Percentiles rank a stretch among this genome's conserved stretches.
Evolutionary conservation across 1,140 invertebrate genomes (phyloP).

Genomic region (Psilanteris sp.): DNA sequence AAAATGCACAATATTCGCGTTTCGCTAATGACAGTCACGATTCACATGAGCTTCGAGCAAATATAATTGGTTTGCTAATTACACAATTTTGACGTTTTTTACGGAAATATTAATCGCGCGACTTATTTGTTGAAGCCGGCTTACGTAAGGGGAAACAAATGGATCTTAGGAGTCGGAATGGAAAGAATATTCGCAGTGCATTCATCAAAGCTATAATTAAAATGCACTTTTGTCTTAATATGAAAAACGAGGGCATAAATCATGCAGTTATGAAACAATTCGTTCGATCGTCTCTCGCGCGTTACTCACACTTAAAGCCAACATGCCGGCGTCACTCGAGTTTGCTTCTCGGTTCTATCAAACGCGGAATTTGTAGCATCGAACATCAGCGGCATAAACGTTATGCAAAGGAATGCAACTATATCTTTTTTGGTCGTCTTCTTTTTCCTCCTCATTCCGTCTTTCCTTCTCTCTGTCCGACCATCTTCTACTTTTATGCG

Average conservation of each 20-base stretch:
- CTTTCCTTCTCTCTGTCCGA: conserved; percentile 21
- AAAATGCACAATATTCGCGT: too few relatives aligned
- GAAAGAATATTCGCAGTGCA: conserved; percentile 30
- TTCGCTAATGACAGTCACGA: too few relatives aligned
- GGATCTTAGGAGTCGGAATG: conserved; percentile 20
- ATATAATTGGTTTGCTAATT: background rate
- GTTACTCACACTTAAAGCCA: conserved; percentile 26
- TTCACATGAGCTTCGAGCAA: too few relatives aligned
- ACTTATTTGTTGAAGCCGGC: conserved; percentile 4
- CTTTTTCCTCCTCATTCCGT: conserved; percentile 11
- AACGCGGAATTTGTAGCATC: conserved; percentile 23
- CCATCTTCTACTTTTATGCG: conserved; percentile 22
- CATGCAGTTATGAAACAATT: conserved; percentile 50
- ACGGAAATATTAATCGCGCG: conserved; percentile 3
- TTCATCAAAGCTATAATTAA: conserved; percentile 51
- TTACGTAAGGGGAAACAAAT: conserved; percentile 27
- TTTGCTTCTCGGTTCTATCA: conserved; percentile 14
- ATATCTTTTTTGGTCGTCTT: conserved; percentile 27
- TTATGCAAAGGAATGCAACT: conserved; percentile 35
- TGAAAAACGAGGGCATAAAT: conserved; percentile 41
- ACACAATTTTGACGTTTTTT: background rate
- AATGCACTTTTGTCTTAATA: conserved; percentile 45
- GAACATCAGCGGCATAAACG: conserved; percentile 24
- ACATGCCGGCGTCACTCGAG: background rate
- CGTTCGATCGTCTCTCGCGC: conserved; percentile 19